Percentiles rank a stretch among this genome's conserved stretches.
phyloP scores from a whole-genome alignment of 2,888 invertebrate species.

The Horisme vitalbata region DNA sequence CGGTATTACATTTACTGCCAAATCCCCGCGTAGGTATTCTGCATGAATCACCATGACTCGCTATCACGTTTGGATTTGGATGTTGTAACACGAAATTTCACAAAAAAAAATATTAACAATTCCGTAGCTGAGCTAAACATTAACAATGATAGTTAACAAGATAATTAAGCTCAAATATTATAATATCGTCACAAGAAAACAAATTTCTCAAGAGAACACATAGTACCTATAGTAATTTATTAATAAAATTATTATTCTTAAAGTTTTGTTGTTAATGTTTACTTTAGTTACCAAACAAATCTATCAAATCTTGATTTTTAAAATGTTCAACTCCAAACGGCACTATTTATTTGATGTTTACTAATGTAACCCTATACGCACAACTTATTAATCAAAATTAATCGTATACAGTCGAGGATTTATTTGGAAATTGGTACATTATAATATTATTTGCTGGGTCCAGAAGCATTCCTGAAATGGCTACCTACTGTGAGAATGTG shows the following conservation, averaged over 20 bases:
- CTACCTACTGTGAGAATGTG: conserved; percentile 64
- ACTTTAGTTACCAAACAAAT: conserved; percentile 1
- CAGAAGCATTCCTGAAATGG: conserved; percentile 52
- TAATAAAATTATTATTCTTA: not conserved
- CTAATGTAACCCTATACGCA: conserved; percentile 50
- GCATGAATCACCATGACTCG: conserved; percentile 63
- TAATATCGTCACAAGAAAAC: too few relatives aligned
- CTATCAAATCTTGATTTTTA: not conserved
- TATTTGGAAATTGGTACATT: conserved; percentile 46
- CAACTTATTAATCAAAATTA: conserved; percentile 44
- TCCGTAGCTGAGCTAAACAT: conserved; percentile 4
- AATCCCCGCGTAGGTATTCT: conserved; percentile 91
- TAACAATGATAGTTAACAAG: not conserved
- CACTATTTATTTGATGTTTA: conserved; percentile 53
- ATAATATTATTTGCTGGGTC: conserved; percentile 53
- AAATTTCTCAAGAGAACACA: too few relatives aligned
- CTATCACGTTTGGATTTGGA: conserved; percentile 68
- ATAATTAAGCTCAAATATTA: not conserved
- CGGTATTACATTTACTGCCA: conserved; percentile 95
- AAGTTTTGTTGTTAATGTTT: conserved; percentile 11
- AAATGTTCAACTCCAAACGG: conserved; percentile 59
- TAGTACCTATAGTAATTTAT: too few relatives aligned
- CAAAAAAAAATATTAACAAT: too few relatives aligned
- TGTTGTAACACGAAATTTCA: conserved; percentile 14
- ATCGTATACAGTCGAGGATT: conserved; percentile 38